Evolutionary conservation across 2,888 invertebrate genomes (phyloP).

Genomic region (Cenopis cana): DNA sequence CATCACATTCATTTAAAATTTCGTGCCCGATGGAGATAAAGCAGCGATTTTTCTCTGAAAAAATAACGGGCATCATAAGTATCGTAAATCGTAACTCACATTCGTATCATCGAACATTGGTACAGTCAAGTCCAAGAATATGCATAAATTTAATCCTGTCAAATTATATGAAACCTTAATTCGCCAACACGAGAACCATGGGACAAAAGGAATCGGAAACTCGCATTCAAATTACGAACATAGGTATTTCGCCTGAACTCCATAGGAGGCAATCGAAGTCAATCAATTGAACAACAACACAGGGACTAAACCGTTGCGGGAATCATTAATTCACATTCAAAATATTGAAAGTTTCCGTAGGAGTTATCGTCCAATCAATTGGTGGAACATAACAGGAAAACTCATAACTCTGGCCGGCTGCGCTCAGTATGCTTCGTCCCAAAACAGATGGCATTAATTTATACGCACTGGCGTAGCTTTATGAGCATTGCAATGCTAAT

Average conservation of each 20-base stretch:
- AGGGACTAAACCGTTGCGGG: neutral
- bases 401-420: conserved; percentile 19
- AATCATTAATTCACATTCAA: conserved; percentile 4
- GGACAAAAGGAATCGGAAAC: too few species aligned
- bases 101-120: neutral
- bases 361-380: conserved; percentile 19
- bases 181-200: neutral
- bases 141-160: too few species aligned
- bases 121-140: too few species aligned
- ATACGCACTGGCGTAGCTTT: conserved; percentile 33
- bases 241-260: neutral
- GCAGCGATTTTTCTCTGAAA: neutral
- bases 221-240: too few species aligned
- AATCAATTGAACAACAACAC: neutral
- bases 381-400: conserved; percentile 8
- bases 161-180: too few species aligned
- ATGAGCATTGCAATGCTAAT: conserved; percentile 41
- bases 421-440: conserved; percentile 30
- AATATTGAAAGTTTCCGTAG: neutral
- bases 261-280: neutral
- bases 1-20: neutral
- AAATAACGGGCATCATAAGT: neutral
- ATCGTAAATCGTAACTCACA: neutral
- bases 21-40: neutral
- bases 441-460: conserved; percentile 44